These are phyloP conservation scores for Nyctibius bracteatus DNA, from an alignment of 2,113 vertebrate genomes.

Conservation along the genomic window DNA sequence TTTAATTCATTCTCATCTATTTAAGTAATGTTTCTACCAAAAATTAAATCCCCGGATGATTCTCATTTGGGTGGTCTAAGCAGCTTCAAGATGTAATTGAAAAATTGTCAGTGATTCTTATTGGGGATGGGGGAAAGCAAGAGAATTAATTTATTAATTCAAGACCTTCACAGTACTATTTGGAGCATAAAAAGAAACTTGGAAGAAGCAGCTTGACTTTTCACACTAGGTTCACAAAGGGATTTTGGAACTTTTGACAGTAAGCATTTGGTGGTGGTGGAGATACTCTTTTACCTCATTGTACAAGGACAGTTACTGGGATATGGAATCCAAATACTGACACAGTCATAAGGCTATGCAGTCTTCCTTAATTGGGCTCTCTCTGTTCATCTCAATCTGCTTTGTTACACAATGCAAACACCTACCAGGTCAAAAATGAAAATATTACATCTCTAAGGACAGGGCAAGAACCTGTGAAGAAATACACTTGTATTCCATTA, in stretches of 20 bases:
- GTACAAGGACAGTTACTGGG: neutral
- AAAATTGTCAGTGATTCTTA: neutral
- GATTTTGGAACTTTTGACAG: neutral
- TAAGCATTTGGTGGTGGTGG: neutral
- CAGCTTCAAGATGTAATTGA: neutral
- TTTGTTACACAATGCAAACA: neutral
- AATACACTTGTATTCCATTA: neutral
- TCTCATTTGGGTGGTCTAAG: neutral
- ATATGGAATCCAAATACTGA: neutral
- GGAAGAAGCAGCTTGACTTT: neutral
- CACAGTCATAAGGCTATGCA: neutral
- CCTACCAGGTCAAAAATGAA: neutral
- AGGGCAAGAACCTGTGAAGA: neutral
- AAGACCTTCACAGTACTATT: neutral
- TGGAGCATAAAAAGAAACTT: neutral
- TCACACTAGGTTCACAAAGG: neutral
- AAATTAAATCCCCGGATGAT: neutral
- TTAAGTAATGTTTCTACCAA: neutral
- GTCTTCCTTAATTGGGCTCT: neutral
- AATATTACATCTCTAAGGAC: neutral
- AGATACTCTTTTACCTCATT: neutral
- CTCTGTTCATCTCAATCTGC: neutral
- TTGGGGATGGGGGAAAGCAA: neutral
- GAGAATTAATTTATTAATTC: neutral
- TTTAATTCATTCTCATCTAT: neutral